Base-by-base conservation (phyloP, 2,797 vertebrate species). In the Sebastiscus tertius region DNA sequence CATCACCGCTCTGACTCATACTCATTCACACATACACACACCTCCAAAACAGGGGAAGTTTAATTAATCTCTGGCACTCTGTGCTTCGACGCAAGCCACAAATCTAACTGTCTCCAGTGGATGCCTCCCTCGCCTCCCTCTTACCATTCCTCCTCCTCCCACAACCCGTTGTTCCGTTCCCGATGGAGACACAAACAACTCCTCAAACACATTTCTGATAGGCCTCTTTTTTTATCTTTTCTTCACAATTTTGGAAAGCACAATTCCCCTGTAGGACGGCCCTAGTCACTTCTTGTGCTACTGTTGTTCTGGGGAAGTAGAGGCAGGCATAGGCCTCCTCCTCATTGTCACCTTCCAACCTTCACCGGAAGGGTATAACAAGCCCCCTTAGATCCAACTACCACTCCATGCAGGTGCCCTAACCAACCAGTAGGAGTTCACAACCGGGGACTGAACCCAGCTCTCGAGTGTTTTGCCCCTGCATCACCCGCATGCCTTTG, bases 11-110 rank as follows among this genome's bases (percentile, higher is more conserved):
- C 69, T 91, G 89, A 90, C 85, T 93, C 87, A 88, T 34, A 27
- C 46, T 72, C 81, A 81, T 75, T 85, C 82, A 82, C 84, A 87
- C 77, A 60, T 29, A 69, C 77, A 66, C 79, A 82, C 83, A 88
- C 86, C 84, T 89, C 79, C 74, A 66, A 89, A 89, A 83, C 81
- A 84, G 70, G 72, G 77, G 58, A 86, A 82, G 82, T 92, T 94
- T 93, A 92, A 95, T 94, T 88, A 88, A 92, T 94, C 86, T 91
- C 83, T 88, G 83, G 90, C 92, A 88, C 86, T 92, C 80, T 74
- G 46, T 69, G 81, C 81, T 82, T 84, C 78, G 80, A 87, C 68
- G 68, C 87, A 88, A 81, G 73, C 76, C 84, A 85, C 90, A 85
- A 87, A 90, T 84, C 86, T 78, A 65, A 81, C 69, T 2, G 83